A percentile compares a stretch with the other conserved stretches of the same genome.
Evolutionary conservation across 2,113 vertebrate species (phyloP).

Genomic region (Gallinago undulata): DNA sequence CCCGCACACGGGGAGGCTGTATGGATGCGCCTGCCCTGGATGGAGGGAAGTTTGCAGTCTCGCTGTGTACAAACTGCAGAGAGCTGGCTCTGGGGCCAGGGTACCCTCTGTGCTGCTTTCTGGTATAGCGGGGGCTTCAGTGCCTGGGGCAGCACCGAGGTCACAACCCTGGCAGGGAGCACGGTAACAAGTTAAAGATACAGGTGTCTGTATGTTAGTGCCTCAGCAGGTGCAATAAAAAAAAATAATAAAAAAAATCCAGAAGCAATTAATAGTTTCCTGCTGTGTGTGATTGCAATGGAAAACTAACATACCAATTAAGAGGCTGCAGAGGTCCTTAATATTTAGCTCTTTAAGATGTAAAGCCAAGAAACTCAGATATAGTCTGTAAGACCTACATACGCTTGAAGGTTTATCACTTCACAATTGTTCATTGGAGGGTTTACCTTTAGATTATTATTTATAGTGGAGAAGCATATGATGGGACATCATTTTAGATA

Average conservation of each 20-base stretch:
- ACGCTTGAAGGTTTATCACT: not conserved
- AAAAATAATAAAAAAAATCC: not conserved
- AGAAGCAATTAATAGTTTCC: not conserved
- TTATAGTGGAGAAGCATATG: not conserved
- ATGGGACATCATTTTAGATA: not conserved
- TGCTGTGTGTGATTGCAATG: not conserved
- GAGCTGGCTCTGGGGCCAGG: not conserved
- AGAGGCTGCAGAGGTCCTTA: not conserved
- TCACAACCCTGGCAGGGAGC: not conserved
- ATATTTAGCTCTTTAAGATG: not conserved
- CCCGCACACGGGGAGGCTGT: accelerated
- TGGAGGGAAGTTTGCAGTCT: not conserved
- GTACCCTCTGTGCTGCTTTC: not conserved
- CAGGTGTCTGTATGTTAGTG: not conserved
- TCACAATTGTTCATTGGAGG: not conserved
- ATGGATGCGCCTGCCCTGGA: not conserved
- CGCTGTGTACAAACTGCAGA: accelerated
- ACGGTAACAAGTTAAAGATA: not conserved
- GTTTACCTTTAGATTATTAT: not conserved
- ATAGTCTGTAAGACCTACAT: not conserved
- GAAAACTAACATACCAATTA: not conserved
- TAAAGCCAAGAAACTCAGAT: not conserved
- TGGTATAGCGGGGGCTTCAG: not conserved
- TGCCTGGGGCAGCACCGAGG: too few relatives aligned
- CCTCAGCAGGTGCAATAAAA: not conserved